Conservation (phyloP, 2,888 invertebrate species). For the Digitonthophagus gazella region DNA sequence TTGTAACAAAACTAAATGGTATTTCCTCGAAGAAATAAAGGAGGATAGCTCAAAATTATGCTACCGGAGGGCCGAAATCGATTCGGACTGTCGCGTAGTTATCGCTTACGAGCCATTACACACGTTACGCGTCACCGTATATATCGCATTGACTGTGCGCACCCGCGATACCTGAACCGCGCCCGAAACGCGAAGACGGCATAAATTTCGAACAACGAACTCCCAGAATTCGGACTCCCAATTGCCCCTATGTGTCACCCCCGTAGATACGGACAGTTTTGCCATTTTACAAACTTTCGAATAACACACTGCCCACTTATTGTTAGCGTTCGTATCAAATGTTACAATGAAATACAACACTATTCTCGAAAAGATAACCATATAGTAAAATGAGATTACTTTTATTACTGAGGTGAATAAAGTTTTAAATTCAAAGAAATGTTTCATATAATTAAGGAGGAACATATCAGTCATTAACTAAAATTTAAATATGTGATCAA, state of each 20-base stretch:
- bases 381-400: too few species aligned
- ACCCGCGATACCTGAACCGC: slow-evolving; percentile 18
- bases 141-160: not conserved
- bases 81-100: slow-evolving; percentile 28
- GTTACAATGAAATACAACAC: too few species aligned
- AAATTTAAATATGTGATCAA: too few species aligned
- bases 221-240: not conserved
- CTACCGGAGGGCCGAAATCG: slow-evolving; percentile 25
- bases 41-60: slow-evolving; percentile 25
- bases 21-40: not conserved
- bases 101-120: slow-evolving; percentile 45
- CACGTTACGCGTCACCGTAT: slow-evolving; percentile 39
- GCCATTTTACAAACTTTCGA: too few species aligned
- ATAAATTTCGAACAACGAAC: slow-evolving; percentile 12
- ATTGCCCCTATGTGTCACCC: not conserved
- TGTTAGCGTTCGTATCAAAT: too few species aligned
- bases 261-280: not conserved
- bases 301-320: too few species aligned
- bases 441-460: too few species aligned
- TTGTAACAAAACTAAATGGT: not conserved
- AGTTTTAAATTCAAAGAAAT: too few species aligned
- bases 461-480: too few species aligned
- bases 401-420: too few species aligned
- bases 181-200: slow-evolving; percentile 35
- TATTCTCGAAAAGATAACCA: too few species aligned